phyloP scores from a whole-genome alignment of 2,113 vertebrate species.

The Syrrhaptes paradoxus region DNA sequence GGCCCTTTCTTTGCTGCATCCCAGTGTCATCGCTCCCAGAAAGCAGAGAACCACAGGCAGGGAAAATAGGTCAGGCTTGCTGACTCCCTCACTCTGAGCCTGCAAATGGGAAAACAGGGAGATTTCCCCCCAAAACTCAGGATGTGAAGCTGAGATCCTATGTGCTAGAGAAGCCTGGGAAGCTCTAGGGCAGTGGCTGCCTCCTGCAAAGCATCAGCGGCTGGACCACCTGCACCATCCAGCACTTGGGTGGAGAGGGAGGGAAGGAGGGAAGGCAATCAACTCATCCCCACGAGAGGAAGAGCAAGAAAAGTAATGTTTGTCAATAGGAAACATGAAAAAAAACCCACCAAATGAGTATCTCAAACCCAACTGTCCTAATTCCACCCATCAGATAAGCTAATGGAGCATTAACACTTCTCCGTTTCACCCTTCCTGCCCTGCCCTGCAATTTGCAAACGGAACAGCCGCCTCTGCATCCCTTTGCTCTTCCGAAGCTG shows the following conservation, averaged over 20 bases:
- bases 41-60: background rate
- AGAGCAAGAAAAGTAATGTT: background rate
- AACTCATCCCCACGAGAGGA: background rate
- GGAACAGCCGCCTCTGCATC: background rate
- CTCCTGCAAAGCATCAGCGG: background rate
- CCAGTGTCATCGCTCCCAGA: background rate
- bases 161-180: background rate
- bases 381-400: constrained; percentile 15
- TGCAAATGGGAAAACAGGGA: background rate
- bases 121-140: background rate
- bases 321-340: background rate
- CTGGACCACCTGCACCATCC: background rate
- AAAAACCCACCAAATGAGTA: background rate
- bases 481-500: background rate
- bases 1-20: background rate
- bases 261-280: background rate
- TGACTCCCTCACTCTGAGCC: background rate
- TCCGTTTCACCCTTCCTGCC: constrained; percentile 50
- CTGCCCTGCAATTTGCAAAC: constrained; percentile 4
- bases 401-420: background rate
- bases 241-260: background rate
- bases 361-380: background rate
- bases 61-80: background rate
- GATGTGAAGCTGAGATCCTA: background rate
- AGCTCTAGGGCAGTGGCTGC: background rate